phyloP scores from a whole-genome alignment of 2,797 vertebrate genomes.

The Myripristis jacobus region DNA sequence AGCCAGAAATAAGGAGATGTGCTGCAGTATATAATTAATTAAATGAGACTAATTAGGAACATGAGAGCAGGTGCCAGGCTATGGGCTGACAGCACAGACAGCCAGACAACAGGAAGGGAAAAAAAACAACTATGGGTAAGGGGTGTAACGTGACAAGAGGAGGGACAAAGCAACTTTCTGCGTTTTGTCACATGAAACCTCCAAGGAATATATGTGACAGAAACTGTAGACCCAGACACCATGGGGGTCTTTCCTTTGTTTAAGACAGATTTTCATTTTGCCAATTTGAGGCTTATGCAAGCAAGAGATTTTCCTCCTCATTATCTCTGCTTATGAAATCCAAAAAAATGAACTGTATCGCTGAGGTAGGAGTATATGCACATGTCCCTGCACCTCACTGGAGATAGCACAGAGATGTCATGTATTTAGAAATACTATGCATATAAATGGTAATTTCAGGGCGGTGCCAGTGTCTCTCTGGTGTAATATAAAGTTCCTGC shows the following conservation, averaged over 20 bases:
- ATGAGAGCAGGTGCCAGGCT: slow-evolving; percentile 84
- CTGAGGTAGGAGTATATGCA: slow-evolving; percentile 40
- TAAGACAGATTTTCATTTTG: slow-evolving; percentile 85
- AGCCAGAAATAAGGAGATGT: slow-evolving; percentile 78
- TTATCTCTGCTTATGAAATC: slow-evolving; percentile 82
- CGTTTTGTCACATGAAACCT: slow-evolving; percentile 92
- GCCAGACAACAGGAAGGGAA: slow-evolving; percentile 89
- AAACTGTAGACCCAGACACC: slow-evolving; percentile 88
- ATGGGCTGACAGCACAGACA: slow-evolving; percentile 90
- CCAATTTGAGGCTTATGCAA: slow-evolving; percentile 87
- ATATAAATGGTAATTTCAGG: slow-evolving; percentile 10
- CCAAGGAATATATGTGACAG: slow-evolving; percentile 90
- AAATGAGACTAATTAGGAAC: slow-evolving; percentile 87
- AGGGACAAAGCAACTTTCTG: slow-evolving; percentile 92
- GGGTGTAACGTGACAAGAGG: slow-evolving; percentile 89
- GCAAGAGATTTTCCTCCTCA: slow-evolving; percentile 84
- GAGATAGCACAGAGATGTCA: slow-evolving; percentile 40
- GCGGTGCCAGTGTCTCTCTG: slow-evolving; percentile 12
- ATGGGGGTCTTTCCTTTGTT: slow-evolving; percentile 90
- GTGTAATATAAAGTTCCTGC: slow-evolving; percentile 5
- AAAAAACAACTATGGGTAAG: slow-evolving; percentile 86
- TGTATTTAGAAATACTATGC: slow-evolving; percentile 30
- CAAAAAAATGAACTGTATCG: slow-evolving; percentile 70
- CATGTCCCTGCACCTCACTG: slow-evolving; percentile 38
- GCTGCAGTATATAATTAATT: slow-evolving; percentile 85